These are phyloP conservation scores for Cerceris rybyensis DNA, from an alignment of 2,888 invertebrate genomes.

Conservation along the genomic window DNA sequence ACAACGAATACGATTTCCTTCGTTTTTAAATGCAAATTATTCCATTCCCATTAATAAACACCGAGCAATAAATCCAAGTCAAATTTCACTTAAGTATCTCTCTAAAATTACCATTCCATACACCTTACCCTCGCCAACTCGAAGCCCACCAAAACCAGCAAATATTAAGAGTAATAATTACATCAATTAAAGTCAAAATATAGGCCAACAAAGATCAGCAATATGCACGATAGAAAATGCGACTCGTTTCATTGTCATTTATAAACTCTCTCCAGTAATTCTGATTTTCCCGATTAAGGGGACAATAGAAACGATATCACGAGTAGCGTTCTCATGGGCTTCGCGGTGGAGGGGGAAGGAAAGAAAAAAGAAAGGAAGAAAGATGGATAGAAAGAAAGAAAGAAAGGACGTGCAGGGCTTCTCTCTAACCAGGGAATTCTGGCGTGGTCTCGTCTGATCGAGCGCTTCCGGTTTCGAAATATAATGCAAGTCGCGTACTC, in stretches of 20 bases:
- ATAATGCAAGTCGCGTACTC: constrained; percentile 77
- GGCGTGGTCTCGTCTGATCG: constrained; percentile 63
- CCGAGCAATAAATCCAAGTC: no score
- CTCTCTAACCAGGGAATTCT: constrained; percentile 21
- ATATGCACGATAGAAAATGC: background rate
- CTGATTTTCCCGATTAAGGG: constrained; percentile 70
- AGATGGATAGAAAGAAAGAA: constrained; percentile 33
- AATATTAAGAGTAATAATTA: no score
- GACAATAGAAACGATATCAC: constrained; percentile 71
- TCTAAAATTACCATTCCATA: no score
- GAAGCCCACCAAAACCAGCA: no score
- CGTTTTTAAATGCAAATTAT: no score
- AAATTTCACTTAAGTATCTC: no score
- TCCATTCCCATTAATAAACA: no score
- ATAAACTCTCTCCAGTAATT: constrained; percentile 45
- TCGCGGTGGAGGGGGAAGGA: background rate
- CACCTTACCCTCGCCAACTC: no score
- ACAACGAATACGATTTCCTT: no score
- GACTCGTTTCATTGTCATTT: background rate
- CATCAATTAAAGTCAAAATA: no score
- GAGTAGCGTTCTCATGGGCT: constrained; percentile 52
- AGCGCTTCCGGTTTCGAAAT: constrained; percentile 71
- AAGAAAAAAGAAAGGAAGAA: background rate
- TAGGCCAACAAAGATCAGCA: no score
- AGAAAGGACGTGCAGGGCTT: constrained; percentile 42